These are phyloP conservation scores for Poecilia wingei DNA, from an alignment of 2,797 vertebrate genomes.

Conservation along the genomic window DNA sequence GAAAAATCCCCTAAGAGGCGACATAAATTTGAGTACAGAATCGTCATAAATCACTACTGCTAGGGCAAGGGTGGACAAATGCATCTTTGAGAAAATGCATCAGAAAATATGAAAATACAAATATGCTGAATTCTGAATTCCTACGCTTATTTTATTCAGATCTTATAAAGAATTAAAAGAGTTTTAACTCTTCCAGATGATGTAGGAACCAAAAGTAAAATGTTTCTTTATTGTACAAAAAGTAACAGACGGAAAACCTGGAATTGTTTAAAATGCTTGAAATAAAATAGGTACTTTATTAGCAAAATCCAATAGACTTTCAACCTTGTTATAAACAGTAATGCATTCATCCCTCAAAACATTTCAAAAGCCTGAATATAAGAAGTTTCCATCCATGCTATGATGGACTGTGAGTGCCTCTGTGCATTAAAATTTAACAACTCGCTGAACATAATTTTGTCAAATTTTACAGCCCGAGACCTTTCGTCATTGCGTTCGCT, in stretches of 20 bases:
- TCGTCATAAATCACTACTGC: not conserved
- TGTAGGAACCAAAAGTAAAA: not conserved
- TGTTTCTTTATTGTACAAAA: not conserved
- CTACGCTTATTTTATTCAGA: not conserved
- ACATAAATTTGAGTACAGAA: not conserved
- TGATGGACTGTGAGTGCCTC: slow-evolving; percentile 1
- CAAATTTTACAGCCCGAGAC: slow-evolving; percentile 4
- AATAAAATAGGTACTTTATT: not conserved
- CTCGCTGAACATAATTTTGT: slow-evolving; percentile 22
- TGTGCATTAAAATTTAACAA: slow-evolving; percentile 22
- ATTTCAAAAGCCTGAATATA: slow-evolving; percentile 18
- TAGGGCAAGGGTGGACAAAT: not conserved
- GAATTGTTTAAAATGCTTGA: not conserved
- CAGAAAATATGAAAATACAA: not conserved
- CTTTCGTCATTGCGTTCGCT: slow-evolving; percentile 9
- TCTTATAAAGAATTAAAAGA: not conserved
- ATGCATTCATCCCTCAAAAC: slow-evolving; percentile 30
- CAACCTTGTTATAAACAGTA: slow-evolving; percentile 13
- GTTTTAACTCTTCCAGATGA: not conserved
- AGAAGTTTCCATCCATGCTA: slow-evolving; percentile 7
- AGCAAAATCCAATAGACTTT: not conserved
- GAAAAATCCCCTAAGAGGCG: not conserved
- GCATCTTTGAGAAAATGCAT: not conserved
- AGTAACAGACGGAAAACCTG: not conserved
- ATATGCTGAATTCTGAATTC: not conserved